Evolutionary conservation across 2,797 vertebrate species (phyloP).

Genomic region (Phrynocephalus forsythii): DNA sequence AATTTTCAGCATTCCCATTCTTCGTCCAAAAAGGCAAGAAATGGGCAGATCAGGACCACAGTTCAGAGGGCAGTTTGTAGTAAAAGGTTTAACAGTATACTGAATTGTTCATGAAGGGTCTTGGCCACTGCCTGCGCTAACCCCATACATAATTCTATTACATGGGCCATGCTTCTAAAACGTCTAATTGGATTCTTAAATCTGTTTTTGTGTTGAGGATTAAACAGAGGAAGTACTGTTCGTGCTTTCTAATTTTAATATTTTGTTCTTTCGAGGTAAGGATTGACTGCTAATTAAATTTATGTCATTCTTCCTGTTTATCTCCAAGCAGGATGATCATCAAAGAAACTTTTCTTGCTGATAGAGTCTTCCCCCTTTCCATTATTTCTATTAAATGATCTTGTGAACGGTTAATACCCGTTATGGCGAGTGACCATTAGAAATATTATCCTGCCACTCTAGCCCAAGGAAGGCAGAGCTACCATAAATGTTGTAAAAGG

Average conservation of each 20-base stretch:
- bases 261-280: constrained; percentile 6
- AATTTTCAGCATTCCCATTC: background rate
- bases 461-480: no score
- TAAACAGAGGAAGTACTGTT: background rate
- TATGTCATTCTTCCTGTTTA: background rate
- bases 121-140: background rate
- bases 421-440: background rate
- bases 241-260: background rate
- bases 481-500: no score
- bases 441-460: background rate
- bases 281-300: constrained; percentile 10
- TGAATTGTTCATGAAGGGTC: background rate
- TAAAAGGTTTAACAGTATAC: background rate
- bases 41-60: background rate
- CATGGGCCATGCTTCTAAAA: background rate
- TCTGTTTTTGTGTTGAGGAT: background rate
- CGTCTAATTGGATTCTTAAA: background rate
- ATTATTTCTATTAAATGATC: fast-evolving
- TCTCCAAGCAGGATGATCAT: background rate
- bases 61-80: background rate
- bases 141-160: background rate
- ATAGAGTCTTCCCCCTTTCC: background rate
- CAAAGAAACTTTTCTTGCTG: background rate
- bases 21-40: background rate
- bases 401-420: constrained; percentile 9